Conservation (phyloP, 2,113 vertebrate genomes). For the Oryctolagus cuniculus region DNA sequence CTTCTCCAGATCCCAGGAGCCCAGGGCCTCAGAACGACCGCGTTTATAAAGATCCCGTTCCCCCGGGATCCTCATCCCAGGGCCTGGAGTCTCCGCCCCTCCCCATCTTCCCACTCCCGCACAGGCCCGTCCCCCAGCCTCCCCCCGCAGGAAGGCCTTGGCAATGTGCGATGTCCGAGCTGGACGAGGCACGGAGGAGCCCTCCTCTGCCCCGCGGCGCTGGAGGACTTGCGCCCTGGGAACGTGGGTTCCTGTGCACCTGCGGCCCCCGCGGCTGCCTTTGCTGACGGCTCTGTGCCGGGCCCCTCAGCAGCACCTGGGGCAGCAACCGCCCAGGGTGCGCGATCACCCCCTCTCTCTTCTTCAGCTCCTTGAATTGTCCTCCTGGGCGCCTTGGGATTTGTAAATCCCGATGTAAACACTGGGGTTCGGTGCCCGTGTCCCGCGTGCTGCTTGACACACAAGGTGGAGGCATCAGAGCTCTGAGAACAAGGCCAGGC, state of each 20-base stretch:
- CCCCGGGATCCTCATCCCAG: constrained; percentile 70
- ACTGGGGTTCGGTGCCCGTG: fast-evolving
- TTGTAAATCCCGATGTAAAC: not conserved
- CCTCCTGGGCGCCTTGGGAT: not conserved
- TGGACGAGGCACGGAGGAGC: not conserved
- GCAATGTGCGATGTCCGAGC: not conserved
- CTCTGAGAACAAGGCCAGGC: too few relatives aligned
- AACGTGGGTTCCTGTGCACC: not conserved
- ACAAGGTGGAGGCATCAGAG: too few relatives aligned
- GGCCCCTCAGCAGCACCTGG: fast-evolving
- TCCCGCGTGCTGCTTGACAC: fast-evolving
- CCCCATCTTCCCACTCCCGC: not conserved
- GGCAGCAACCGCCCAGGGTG: fast-evolving
- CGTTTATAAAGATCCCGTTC: constrained; percentile 72
- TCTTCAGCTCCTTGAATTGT: not conserved
- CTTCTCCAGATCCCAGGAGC: constrained; percentile 74
- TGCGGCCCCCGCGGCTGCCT: not conserved
- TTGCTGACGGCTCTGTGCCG: not conserved
- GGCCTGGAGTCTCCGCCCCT: not conserved
- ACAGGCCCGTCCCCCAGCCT: constrained; percentile 25
- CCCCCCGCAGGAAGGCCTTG: constrained; percentile 64
- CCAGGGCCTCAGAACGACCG: constrained; percentile 68
- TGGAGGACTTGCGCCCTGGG: not conserved
- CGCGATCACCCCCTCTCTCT: not conserved
- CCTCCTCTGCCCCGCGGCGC: constrained; percentile 2